Conservation (phyloP, 2,888 invertebrate genomes). For the Linyphia triangularis region DNA sequence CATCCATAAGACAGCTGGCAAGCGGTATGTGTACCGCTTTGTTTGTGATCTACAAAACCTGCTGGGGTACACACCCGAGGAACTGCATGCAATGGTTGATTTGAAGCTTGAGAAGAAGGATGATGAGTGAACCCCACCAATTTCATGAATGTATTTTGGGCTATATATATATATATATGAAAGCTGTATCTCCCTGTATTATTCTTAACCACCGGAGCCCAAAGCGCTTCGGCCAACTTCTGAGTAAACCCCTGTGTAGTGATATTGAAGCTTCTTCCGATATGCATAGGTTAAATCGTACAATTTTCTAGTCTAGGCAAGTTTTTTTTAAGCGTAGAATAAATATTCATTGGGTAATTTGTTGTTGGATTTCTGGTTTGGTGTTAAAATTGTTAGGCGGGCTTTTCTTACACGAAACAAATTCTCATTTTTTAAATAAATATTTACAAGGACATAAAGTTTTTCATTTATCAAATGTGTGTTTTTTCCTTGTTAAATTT, state of each 20-base stretch:
- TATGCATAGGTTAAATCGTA: slow-evolving; percentile 54
- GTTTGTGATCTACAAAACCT: slow-evolving; percentile 97
- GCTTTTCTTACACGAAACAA: too few relatives aligned
- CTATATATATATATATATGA: neutral
- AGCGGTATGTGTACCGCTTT: slow-evolving; percentile 98
- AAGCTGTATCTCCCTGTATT: slow-evolving; percentile 31
- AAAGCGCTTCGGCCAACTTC: slow-evolving; percentile 54
- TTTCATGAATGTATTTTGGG: neutral
- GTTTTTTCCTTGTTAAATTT: too few relatives aligned
- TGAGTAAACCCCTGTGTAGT: slow-evolving; percentile 43
- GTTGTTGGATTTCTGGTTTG: too few relatives aligned
- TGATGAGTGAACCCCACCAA: slow-evolving; percentile 83
- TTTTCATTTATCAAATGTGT: too few relatives aligned
- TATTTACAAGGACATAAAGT: too few relatives aligned
- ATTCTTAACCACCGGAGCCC: slow-evolving; percentile 66
- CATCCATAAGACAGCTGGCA: slow-evolving; percentile 99
- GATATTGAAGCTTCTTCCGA: slow-evolving; percentile 62
- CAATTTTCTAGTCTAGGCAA: slow-evolving; percentile 70
- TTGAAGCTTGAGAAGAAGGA: slow-evolving; percentile 97
- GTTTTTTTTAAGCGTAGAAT: neutral
- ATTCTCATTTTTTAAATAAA: too few relatives aligned
- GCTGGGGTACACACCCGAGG: slow-evolving; percentile 96
- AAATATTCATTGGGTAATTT: neutral
- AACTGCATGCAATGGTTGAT: slow-evolving; percentile 96
- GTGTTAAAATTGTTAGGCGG: too few relatives aligned